Percentiles rank a stretch among this genome's conserved stretches.
These are phyloP conservation scores for Leuciscus waleckii DNA, from an alignment of 2,797 vertebrate genomes.

Conservation along the genomic window DNA sequence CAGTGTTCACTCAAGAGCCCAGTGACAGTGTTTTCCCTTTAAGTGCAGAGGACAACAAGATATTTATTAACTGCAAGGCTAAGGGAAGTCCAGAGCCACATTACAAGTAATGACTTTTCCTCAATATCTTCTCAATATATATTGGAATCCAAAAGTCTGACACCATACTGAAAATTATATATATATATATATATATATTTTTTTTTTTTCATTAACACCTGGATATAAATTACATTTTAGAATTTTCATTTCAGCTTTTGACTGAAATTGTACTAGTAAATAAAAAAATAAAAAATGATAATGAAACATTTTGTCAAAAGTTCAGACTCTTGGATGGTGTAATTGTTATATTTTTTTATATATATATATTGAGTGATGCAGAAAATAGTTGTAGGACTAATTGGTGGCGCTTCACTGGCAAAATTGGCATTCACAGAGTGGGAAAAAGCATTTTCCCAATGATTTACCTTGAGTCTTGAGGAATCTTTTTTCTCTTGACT, in stretches of 20 bases:
- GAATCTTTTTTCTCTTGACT: not conserved
- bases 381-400: constrained; percentile 30
- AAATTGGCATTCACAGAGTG: not conserved
- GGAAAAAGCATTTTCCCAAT: constrained; percentile 5
- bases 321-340: not conserved
- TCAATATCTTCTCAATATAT: not conserved
- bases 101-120: constrained; percentile 76
- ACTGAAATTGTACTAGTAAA: not conserved
- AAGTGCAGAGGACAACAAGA: constrained; percentile 87
- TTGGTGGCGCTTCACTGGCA: constrained; percentile 2
- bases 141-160: not conserved
- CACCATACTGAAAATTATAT: not conserved
- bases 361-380: not conserved
- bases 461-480: not conserved
- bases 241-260: not conserved
- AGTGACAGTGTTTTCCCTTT: constrained; percentile 86
- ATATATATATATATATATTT: no score
- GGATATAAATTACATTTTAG: not conserved
- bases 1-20: constrained; percentile 91
- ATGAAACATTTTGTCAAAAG: not conserved
- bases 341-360: not conserved
- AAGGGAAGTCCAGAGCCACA: constrained; percentile 88
- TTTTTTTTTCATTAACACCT: not conserved
- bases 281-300: not conserved
- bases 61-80: constrained; percentile 91